A percentile compares a stretch with the other conserved stretches of the same genome.
Evolutionary conservation across 2,113 vertebrate species (phyloP).

Genomic region (Chunga burmeisteri): DNA sequence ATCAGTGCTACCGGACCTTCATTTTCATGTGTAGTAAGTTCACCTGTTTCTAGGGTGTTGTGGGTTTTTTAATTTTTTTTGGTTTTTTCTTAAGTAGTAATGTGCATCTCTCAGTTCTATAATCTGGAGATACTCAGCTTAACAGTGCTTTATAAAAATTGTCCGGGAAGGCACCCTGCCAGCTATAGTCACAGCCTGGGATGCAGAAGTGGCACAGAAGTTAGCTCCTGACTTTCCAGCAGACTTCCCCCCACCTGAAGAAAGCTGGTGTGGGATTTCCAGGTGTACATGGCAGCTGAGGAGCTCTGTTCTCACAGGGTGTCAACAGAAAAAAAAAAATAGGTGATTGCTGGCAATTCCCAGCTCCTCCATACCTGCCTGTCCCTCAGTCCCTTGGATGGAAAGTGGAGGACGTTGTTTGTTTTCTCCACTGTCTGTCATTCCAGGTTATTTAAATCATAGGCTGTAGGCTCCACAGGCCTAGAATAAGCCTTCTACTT

Average conservation of each 20-base stretch:
- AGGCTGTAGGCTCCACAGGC: neutral
- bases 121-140: neutral
- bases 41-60: neutral
- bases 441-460: neutral
- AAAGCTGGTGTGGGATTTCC: neutral
- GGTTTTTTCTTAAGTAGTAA: neutral
- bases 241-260: neutral
- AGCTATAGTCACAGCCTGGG: neutral
- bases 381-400: neutral
- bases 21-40: neutral
- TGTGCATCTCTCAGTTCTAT: neutral
- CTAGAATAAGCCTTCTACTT: neutral
- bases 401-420: neutral
- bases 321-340: neutral
- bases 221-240: neutral
- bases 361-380: neutral
- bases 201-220: neutral
- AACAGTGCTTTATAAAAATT: neutral
- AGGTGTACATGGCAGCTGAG: neutral
- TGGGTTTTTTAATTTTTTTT: neutral
- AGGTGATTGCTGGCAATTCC: neutral
- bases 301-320: neutral
- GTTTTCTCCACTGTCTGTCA: neutral
- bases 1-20: neutral
- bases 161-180: neutral